These are phyloP conservation scores for Acleris sparsana DNA, from an alignment of 2,888 invertebrate genomes.

Conservation along the genomic window DNA sequence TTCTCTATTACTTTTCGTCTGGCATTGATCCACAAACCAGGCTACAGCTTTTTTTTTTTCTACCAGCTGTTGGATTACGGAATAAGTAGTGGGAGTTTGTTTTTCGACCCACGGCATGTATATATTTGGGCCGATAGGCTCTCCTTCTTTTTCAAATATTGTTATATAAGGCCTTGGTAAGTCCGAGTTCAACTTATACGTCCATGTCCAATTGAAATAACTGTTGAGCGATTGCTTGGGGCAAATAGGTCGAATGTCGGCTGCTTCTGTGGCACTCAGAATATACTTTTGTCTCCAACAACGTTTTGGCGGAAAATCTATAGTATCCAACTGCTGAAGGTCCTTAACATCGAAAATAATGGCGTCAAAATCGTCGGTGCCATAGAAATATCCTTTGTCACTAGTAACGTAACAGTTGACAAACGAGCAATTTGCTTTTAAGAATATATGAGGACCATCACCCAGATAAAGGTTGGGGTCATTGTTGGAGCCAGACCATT, in stretches of 20 bases:
- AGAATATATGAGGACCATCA: background rate
- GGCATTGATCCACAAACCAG: slow-evolving; percentile 24
- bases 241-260: background rate
- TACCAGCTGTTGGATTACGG: slow-evolving; percentile 26
- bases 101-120: slow-evolving; percentile 4
- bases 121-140: background rate
- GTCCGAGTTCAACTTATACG: slow-evolving; percentile 38
- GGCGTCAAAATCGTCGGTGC: slow-evolving; percentile 1
- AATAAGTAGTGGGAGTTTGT: slow-evolving; percentile 20
- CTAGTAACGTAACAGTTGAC: background rate
- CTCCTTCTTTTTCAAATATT: background rate
- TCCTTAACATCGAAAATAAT: slow-evolving; percentile 5
- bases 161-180: background rate
- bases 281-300: background rate
- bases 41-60: slow-evolving; percentile 40
- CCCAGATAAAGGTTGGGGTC: background rate
- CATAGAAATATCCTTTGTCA: background rate
- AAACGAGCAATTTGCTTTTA: background rate
- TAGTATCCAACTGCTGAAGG: background rate
- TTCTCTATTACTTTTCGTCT: slow-evolving; percentile 7
- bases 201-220: slow-evolving; percentile 39
- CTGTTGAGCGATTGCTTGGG: background rate
- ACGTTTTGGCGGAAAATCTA: background rate
- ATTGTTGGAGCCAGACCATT: background rate
- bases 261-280: slow-evolving; percentile 4